Evolutionary conservation across 2,113 vertebrate genomes (phyloP), one percentile per base, ranked within the genome.

Genomic region (Pelobates fuscus): DNA sequence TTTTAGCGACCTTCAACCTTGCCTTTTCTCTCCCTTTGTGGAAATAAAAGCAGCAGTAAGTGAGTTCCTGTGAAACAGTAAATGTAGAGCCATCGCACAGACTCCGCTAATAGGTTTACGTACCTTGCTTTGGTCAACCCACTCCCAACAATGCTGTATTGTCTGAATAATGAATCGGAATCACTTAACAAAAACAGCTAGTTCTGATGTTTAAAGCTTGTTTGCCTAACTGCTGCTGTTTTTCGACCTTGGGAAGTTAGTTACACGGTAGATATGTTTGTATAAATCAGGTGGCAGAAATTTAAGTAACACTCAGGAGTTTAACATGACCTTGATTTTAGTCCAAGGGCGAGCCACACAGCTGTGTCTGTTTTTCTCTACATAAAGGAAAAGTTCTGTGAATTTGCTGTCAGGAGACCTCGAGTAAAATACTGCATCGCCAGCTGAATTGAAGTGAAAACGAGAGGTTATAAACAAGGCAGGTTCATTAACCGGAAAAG

Each of bases 401-500:
- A 14, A 8, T 21, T 23, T 61, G 17, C 52, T 67, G 41, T 49
- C 74, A 71, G 57, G 6, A 5, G 23, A 55, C 26, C 37, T 25
- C 2, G 1, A 2, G 8, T 68, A 67, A 79, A 70, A 75, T 58
- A 67, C 5, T 26, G 25, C 62, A 24, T 27, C 26, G n/a, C 49
- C 60, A 25, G 15, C 64, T 2, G 65, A n/a, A 11, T 12, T 32
- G 52, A 60, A 5, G 52, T 67, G 69, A 64, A 57, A 77, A 70
- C 43, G 60, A 25, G 58, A 59, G 68, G 69, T 77, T 70, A 8
- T 70, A 74, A 71, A 76, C 4, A 23, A 67, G 77, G 71, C 78
- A 77, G 83, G 29, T 75, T 81, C 79, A 78, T 81, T 84, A 82
- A 81, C 74, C 76, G 73, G 83, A 78, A n/a, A 81, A 83, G 79